Conservation (phyloP, 2,797 vertebrate species). For the Phaenicophaeus curvirostris region DNA sequence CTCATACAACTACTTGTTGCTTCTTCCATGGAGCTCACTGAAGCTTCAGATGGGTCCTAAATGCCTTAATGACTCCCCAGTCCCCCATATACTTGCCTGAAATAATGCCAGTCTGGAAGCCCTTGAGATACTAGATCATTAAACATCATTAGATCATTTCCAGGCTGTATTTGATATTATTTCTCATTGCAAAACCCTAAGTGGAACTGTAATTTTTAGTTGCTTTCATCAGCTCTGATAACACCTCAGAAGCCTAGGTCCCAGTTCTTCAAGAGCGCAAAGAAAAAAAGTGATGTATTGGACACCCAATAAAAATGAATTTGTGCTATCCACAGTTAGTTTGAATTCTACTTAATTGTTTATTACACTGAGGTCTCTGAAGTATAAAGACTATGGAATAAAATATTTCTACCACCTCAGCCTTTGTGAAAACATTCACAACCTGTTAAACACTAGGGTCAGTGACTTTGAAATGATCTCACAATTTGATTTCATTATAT, state of each 20-base stretch:
- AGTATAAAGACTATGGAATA: constrained; percentile 10
- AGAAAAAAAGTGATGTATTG: neutral
- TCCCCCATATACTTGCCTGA: neutral
- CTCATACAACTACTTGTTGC: neutral
- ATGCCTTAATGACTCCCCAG: fast-evolving
- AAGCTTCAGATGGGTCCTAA: neutral
- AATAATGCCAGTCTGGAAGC: neutral
- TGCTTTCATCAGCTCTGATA: neutral
- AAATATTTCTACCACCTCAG: constrained; percentile 15
- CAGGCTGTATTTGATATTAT: neutral
- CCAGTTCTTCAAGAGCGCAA: neutral
- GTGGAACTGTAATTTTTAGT: neutral
- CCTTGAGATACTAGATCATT: neutral
- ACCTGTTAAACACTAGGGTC: constrained; percentile 36
- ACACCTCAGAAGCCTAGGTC: neutral
- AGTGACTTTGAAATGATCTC: constrained; percentile 50
- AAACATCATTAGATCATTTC: neutral
- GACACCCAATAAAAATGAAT: constrained; percentile 27
- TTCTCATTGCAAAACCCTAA: neutral
- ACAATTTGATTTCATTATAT: constrained; percentile 57
- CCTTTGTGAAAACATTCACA: constrained; percentile 54
- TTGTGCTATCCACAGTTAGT: constrained; percentile 32
- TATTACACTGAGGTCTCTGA: constrained; percentile 61
- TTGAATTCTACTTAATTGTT: constrained; percentile 50
- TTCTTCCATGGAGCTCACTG: neutral